Base-by-base conservation (phyloP, 2,888 invertebrate species). In the Parapristionchus giblindavisi region DNA sequence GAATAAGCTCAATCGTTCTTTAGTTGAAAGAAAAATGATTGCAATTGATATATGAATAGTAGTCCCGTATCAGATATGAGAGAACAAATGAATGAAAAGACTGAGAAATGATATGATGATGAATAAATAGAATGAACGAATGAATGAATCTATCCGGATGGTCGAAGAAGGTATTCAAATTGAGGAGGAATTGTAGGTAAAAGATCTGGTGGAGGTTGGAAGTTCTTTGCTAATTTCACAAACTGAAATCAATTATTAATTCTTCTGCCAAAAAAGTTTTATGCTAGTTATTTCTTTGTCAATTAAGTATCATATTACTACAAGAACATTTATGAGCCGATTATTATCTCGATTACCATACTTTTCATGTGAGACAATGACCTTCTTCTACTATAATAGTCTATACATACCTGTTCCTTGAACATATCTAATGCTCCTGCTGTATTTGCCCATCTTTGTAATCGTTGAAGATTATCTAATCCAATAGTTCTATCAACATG, bases 371-470 rank as follows among this genome's bases (percentile, higher is more conserved):
- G n/a, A n/a, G n/a, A n/a, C n/a, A n/a, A n/a, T n/a, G n/a, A n/a
- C n/a, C n/a, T n/a, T n/a, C n/a, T n/a, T n/a, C n/a, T 48, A 14
- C 48, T 11, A 48, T 48, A 48, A n/a, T n/a, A n/a, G n/a, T n/a
- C n/a, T n/a, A n/a, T 24, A 24, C 1, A 6, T 60, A 85, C 87
- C 82, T 87, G 85, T 77, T 87, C 87, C 75, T 87, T 87, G 74
- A 87, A 81, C 60, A 85, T 78, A 71, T 87, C 87, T 76, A 87
- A 77, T n/a, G 87, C 87, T 72, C 87, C 87, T 34, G 86, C 87
- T 51, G 87, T 87, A 78, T 87, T 87, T 34, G 87, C 87, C 87
- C 87, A 87, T 65, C 86, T 75, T 68, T 87, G 87, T n/a, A 87
- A 75, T 60, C 87, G 78, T 48, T 87, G 87, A 17, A 87, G 78